These are phyloP conservation scores for Plecturocebus donacophilus DNA, from an alignment of 2,113 vertebrate species.

Conservation along the genomic window DNA sequence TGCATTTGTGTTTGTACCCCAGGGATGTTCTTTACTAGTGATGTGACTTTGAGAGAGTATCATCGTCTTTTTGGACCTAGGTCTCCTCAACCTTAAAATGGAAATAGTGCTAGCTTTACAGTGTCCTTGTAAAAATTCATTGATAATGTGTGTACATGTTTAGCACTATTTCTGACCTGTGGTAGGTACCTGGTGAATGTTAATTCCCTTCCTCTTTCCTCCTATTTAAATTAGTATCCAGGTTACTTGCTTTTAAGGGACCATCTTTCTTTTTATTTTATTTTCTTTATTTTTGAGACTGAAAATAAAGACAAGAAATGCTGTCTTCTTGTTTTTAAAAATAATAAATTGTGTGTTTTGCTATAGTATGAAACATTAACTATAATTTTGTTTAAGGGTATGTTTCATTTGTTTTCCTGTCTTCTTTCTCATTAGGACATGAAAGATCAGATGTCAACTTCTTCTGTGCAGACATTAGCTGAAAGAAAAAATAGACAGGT, in stretches of 20 bases:
- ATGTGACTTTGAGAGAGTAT: not conserved
- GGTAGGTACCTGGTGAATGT: not conserved
- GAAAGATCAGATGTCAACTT: constrained; percentile 97
- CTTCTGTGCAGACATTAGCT: constrained; percentile 86
- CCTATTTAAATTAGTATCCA: not conserved
- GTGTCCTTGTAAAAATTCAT: not conserved
- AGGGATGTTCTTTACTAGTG: not conserved
- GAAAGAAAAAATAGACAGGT: constrained; percentile 95
- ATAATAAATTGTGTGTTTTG: not conserved
- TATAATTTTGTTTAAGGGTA: not conserved
- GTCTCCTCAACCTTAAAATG: not conserved
- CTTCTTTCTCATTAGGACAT: constrained; percentile 89
- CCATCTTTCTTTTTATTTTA: not conserved
- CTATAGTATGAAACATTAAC: not conserved
- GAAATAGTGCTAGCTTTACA: not conserved
- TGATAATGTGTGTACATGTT: not conserved
- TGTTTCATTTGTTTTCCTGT: constrained; percentile 61
- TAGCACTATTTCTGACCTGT: not conserved
- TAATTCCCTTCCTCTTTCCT: not conserved
- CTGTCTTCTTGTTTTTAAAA: not conserved
- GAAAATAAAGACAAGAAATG: constrained; percentile 18
- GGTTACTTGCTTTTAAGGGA: not conserved
- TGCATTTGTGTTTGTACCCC: not conserved
- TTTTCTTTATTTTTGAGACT: constrained; percentile 24
- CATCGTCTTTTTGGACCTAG: not conserved